A percentile compares a stretch with the other conserved stretches of the same genome.
Conservation (phyloP, 2,797 vertebrate genomes). For the Acrossocheilus fasciatus region DNA sequence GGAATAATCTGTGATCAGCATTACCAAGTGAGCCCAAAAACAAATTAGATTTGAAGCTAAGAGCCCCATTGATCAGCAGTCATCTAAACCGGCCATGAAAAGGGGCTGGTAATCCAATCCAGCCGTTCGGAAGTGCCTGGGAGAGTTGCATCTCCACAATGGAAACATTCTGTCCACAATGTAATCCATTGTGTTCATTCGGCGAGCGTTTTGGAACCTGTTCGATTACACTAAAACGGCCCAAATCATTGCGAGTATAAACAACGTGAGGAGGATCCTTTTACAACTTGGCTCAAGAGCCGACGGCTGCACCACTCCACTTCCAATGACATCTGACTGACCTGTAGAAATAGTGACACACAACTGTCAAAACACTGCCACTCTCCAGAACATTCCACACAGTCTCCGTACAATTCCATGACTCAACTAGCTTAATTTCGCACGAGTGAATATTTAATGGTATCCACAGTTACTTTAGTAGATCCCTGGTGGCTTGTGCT, state of each 20-base stretch:
- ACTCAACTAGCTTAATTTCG: constrained; percentile 33
- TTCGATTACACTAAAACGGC: constrained; percentile 48
- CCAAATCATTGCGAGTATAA: constrained; percentile 56
- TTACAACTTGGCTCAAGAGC: constrained; percentile 51
- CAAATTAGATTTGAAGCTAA: constrained; percentile 79
- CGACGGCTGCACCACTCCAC: constrained; percentile 33
- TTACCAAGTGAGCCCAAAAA: constrained; percentile 74
- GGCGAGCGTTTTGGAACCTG: constrained; percentile 52
- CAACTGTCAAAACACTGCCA: constrained; percentile 47
- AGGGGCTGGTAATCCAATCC: constrained; percentile 80
- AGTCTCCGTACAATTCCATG: constrained; percentile 37
- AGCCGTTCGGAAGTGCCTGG: constrained; percentile 76
- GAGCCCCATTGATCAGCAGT: constrained; percentile 81
- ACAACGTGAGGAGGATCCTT: constrained; percentile 40
- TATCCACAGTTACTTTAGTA: constrained; percentile 42
- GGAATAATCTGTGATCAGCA: constrained; percentile 73
- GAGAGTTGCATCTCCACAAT: constrained; percentile 71
- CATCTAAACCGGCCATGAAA: constrained; percentile 75
- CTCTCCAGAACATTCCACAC: constrained; percentile 26
- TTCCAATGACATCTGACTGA: constrained; percentile 42
- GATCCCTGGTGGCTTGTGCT: constrained; percentile 49
- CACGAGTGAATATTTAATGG: constrained; percentile 38
- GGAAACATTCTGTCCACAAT: constrained; percentile 66
- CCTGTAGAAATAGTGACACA: constrained; percentile 41
- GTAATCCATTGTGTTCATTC: constrained; percentile 63